These are phyloP conservation scores for Caenorhabditis uteleia DNA, from an alignment of 2,888 invertebrate species.

Conservation along the genomic window DNA sequence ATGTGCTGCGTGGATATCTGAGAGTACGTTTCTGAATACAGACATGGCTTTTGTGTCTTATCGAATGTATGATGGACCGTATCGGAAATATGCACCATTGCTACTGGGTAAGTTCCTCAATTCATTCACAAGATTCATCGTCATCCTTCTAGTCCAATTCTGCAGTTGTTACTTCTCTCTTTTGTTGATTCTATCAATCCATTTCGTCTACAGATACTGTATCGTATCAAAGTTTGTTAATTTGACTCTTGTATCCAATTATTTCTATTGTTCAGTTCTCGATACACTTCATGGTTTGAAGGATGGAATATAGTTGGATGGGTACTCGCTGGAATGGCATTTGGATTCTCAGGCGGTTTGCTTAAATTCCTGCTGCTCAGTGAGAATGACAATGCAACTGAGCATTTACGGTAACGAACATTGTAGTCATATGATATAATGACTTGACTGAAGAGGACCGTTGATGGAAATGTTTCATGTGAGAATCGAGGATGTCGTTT, in stretches of 20 bases:
- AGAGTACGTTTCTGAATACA: slow-evolving; percentile 15
- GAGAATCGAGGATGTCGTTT: slow-evolving; percentile 18
- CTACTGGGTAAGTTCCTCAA: slow-evolving; percentile 23
- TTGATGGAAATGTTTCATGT: slow-evolving; percentile 13
- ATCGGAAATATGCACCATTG: slow-evolving; percentile 19
- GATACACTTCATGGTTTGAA: too few relatives aligned
- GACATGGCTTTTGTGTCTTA: slow-evolving; percentile 17
- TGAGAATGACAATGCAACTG: slow-evolving; percentile 16
- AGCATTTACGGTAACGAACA: slow-evolving; percentile 10
- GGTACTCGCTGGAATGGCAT: slow-evolving; percentile 9
- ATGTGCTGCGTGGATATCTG: neutral
- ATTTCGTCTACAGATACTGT: slow-evolving; percentile 23
- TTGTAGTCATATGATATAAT: too few relatives aligned
- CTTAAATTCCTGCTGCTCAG: slow-evolving; percentile 24
- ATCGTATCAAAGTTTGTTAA: too few relatives aligned
- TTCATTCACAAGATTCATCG: too few relatives aligned
- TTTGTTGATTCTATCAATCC: slow-evolving; percentile 22
- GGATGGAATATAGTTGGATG: slow-evolving; percentile 11
- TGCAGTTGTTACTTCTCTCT: slow-evolving; percentile 22
- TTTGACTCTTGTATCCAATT: too few relatives aligned
- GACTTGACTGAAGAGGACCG: too few relatives aligned
- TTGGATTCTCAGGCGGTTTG: too few relatives aligned
- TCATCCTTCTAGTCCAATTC: slow-evolving; percentile 35
- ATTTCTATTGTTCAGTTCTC: too few relatives aligned
- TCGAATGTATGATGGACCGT: slow-evolving; percentile 18